Percentiles rank a stretch among this genome's conserved stretches.
Conservation (phyloP, 2,113 vertebrate species). For the Australoheros scitulus region DNA sequence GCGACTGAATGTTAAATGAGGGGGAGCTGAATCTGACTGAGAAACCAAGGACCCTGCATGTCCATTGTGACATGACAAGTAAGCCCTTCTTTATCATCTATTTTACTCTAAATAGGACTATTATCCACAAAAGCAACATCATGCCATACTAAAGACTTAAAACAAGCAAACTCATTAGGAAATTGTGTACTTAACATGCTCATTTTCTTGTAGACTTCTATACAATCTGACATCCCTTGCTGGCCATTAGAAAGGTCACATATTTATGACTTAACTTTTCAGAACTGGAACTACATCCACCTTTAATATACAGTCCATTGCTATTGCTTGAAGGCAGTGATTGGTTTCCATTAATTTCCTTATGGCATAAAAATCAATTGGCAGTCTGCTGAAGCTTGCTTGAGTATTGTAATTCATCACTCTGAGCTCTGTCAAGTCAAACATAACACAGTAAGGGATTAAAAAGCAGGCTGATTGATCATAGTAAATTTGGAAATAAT, state of each 20-base stretch:
- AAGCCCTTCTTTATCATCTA: neutral
- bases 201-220: neutral
- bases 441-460: slow-evolving; percentile 1
- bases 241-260: neutral
- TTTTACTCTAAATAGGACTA: neutral
- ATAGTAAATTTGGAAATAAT: neutral
- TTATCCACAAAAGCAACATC: too few relatives aligned
- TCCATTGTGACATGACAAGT: neutral
- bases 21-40: neutral
- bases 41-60: neutral
- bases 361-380: slow-evolving; percentile 15
- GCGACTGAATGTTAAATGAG: neutral
- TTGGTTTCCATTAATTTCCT: slow-evolving; percentile 2
- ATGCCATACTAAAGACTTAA: neutral
- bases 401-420: slow-evolving; percentile 9
- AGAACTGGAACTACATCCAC: neutral
- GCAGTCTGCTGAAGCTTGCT: neutral
- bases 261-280: neutral
- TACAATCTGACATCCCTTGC: neutral
- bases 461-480: slow-evolving; percentile 7
- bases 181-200: neutral
- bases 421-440: slow-evolving; percentile 4
- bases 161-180: neutral
- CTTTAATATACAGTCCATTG: neutral
- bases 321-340: neutral